Evolutionary conservation across 2,797 vertebrate genomes (phyloP).

Genomic region (Peromyscus eremicus): DNA sequence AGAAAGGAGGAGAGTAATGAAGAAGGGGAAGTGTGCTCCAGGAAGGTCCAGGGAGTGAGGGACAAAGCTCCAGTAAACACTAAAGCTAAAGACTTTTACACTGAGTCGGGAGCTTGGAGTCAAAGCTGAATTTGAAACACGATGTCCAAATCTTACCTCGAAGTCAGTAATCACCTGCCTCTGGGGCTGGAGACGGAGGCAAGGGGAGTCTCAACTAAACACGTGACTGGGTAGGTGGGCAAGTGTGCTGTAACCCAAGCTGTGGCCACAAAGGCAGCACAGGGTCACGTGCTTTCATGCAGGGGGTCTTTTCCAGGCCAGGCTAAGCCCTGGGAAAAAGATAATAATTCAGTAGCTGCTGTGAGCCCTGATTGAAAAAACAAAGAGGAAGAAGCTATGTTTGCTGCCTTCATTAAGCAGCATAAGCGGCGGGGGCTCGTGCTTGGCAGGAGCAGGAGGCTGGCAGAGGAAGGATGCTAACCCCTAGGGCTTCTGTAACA

Average conservation of each 20-base stretch:
- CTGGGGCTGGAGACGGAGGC: not conserved
- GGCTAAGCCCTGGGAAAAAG: conserved; percentile 42
- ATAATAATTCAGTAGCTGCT: conserved; percentile 58
- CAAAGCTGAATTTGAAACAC: conserved; percentile 3
- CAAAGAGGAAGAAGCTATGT: conserved; percentile 64
- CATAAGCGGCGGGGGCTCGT: conserved; percentile 52
- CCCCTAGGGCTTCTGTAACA: not conserved
- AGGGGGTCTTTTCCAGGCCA: conserved; percentile 41
- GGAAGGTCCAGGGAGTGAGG: not conserved
- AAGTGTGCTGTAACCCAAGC: not conserved
- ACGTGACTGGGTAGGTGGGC: not conserved
- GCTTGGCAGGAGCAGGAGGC: conserved; percentile 60
- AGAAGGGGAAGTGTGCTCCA: not conserved
- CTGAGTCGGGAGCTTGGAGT: not conserved
- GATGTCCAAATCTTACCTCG: not conserved
- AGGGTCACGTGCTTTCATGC: not conserved
- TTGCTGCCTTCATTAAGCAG: conserved; percentile 76
- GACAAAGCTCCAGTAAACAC: not conserved
- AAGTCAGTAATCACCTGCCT: not conserved
- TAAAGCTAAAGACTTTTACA: not conserved
- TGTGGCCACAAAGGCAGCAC: not conserved
- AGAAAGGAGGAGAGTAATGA: not conserved
- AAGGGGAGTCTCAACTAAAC: not conserved
- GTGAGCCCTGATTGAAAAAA: conserved; percentile 76
- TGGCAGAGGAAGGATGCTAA: conserved; percentile 62